phyloP scores from a whole-genome alignment of 2,888 invertebrate species.

The Andrena praecox region DNA sequence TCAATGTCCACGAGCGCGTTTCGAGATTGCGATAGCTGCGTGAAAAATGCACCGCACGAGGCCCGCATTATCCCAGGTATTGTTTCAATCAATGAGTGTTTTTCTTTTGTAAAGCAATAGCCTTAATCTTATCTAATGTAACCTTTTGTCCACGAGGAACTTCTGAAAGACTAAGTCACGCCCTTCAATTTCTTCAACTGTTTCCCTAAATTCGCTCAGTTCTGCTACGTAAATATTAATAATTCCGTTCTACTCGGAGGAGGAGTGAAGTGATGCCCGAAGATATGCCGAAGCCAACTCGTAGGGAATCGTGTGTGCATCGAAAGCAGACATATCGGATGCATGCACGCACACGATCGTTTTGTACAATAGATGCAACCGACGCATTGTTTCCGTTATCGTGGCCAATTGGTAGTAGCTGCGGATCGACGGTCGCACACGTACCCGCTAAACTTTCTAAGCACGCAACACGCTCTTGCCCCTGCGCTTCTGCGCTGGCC shows the following conservation, averaged over 20 bases:
- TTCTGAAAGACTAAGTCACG: background rate
- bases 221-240: background rate
- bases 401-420: conserved; percentile 73
- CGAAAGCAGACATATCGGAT: conserved; percentile 39
- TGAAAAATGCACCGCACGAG: background rate
- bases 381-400: conserved; percentile 80
- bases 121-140: conserved; percentile 40
- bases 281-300: conserved; percentile 37
- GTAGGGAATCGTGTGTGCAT: background rate
- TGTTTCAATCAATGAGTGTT: conserved; percentile 11
- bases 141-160: background rate
- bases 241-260: background rate
- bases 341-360: background rate
- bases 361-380: conserved; percentile 47
- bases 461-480: conserved; percentile 55
- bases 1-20: background rate
- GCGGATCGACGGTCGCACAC: conserved; percentile 64
- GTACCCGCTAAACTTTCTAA: conserved; percentile 75
- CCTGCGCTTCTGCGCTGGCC: conserved; percentile 15
- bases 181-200: background rate
- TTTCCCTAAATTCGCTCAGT: background rate
- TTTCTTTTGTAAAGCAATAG: conserved; percentile 8
- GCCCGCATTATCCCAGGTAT: conserved; percentile 5
- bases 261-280: conserved; percentile 10
- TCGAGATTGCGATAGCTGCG: background rate